Conservation (phyloP, 2,888 invertebrate genomes). For the Drosophila gaucha region DNA sequence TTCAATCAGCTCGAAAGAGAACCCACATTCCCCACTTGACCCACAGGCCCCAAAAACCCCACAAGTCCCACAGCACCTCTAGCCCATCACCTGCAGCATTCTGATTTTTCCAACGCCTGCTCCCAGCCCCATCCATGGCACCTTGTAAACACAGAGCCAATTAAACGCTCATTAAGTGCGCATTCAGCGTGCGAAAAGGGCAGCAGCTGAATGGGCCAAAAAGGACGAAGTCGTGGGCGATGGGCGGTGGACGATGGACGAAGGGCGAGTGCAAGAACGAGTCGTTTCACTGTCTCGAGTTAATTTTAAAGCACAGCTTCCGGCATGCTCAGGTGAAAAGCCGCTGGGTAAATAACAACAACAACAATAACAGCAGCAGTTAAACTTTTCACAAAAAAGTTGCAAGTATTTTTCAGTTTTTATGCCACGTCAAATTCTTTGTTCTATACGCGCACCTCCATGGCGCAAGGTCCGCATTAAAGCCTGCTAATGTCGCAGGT, state of each 20-base stretch:
- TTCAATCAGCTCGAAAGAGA: constrained; percentile 56
- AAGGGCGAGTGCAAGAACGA: constrained; percentile 21
- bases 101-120: not conserved
- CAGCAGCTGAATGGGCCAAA: constrained; percentile 20
- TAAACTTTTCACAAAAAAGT: constrained; percentile 27
- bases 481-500: too few species aligned
- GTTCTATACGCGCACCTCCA: not conserved
- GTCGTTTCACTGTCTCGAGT: constrained; percentile 60
- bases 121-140: constrained; percentile 25
- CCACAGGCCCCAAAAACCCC: not conserved
- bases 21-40: not conserved
- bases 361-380: constrained; percentile 16
- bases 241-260: not conserved
- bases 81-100: not conserved
- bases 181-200: constrained; percentile 48
- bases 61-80: not conserved
- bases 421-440: constrained; percentile 28
- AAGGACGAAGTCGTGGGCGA: not conserved
- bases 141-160: constrained; percentile 73
- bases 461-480: too few species aligned
- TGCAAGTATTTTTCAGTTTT: constrained; percentile 22
- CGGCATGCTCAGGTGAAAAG: constrained; percentile 40
- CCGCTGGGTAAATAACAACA: constrained; percentile 25
- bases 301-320: constrained; percentile 64
- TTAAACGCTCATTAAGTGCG: constrained; percentile 78